Evolutionary conservation across 2,113 vertebrate genomes (phyloP).

Genomic region (Centrocercus urophasianus): DNA sequence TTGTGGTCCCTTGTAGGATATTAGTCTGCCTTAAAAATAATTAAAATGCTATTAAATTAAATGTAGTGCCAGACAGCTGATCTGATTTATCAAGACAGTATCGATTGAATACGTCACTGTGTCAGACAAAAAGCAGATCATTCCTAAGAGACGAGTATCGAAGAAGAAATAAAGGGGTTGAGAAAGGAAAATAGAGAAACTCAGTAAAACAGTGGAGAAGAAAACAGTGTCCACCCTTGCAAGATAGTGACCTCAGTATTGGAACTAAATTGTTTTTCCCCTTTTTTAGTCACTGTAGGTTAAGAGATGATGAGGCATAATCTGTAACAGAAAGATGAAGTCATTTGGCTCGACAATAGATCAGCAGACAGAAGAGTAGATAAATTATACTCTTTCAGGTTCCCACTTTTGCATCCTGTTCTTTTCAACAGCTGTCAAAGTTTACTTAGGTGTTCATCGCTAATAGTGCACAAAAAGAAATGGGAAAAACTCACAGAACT

Average conservation of each 20-base stretch:
- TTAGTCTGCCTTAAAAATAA: not conserved
- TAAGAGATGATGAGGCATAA: not conserved
- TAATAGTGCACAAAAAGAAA: not conserved
- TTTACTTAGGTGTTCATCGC: not conserved
- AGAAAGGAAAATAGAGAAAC: not conserved
- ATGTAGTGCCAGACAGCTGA: not conserved
- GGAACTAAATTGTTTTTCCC: not conserved
- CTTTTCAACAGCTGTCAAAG: not conserved
- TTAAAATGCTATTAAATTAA: not conserved
- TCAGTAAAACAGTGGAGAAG: not conserved
- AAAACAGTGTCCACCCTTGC: accelerated
- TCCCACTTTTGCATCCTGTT: not conserved
- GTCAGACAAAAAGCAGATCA: not conserved
- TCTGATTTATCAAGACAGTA: not conserved
- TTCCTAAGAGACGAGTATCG: not conserved
- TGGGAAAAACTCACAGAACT: not conserved
- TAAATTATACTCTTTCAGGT: not conserved
- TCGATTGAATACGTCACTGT: not conserved
- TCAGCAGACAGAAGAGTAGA: not conserved
- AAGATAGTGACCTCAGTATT: not conserved
- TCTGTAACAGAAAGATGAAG: not conserved
- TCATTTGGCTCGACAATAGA: not conserved
- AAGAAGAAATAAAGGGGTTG: not conserved
- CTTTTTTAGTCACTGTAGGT: not conserved
- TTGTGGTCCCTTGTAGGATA: not conserved